phyloP scores from a whole-genome alignment of 2,888 invertebrate species.

The Frankliniella intonsa region DNA sequence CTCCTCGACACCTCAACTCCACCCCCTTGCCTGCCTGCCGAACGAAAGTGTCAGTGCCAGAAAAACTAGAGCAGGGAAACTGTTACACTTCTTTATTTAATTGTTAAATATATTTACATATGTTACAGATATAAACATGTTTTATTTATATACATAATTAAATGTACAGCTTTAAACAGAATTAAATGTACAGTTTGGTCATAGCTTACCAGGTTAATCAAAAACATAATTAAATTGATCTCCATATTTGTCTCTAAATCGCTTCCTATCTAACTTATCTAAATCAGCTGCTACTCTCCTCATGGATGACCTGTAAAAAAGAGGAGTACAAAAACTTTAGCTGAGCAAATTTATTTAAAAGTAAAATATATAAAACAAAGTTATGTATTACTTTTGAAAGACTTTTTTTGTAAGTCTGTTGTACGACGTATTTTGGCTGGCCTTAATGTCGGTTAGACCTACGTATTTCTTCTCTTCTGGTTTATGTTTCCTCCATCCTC shows the following conservation, averaged over 20 bases:
- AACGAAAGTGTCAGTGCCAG: too few species aligned
- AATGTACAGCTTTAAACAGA: too few species aligned
- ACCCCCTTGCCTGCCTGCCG: too few species aligned
- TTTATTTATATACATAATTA: too few species aligned
- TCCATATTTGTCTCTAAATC: conserved; percentile 49
- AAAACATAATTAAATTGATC: conserved; percentile 51
- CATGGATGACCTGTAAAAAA: conserved; percentile 45
- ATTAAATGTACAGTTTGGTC: too few species aligned
- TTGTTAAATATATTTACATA: too few species aligned
- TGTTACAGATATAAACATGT: too few species aligned
- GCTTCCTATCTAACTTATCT: conserved; percentile 47
- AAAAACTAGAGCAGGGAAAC: too few species aligned
- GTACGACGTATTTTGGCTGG: conserved; percentile 45
- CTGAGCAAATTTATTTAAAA: neutral
- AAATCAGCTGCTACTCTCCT: conserved; percentile 48
- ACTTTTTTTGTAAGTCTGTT: conserved; percentile 50
- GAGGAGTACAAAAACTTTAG: conserved; percentile 28
- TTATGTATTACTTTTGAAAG: conserved; percentile 47
- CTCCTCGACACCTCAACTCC: too few species aligned
- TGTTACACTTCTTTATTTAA: too few species aligned
- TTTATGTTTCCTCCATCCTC: conserved; percentile 39
- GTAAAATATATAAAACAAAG: conserved; percentile 27
- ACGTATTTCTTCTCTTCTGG: conserved; percentile 42
- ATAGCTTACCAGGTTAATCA: conserved; percentile 22
- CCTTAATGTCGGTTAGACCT: conserved; percentile 49